Evolutionary conservation across 2,888 invertebrate genomes (phyloP).

Genomic region (Sphaerophoria taeniata): DNA sequence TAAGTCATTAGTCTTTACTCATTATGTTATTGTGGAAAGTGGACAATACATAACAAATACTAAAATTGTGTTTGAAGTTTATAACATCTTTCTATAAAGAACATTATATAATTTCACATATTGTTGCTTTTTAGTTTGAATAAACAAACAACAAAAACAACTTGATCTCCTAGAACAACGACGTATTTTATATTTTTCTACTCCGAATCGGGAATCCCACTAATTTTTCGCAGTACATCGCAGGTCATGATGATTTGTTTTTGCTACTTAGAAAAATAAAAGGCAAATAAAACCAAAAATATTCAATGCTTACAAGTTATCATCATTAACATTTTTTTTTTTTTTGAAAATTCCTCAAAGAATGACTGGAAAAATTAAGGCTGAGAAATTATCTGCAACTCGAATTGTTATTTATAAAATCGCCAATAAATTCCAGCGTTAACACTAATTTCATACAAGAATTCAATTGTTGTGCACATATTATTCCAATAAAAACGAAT

Average conservation of each 20-base stretch:
- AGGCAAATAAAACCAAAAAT: slow-evolving; percentile 2
- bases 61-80: too few species aligned
- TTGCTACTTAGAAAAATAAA: neutral
- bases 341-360: slow-evolving; percentile 15
- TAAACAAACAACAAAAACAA: neutral
- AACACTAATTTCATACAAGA: neutral
- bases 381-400: slow-evolving; percentile 37
- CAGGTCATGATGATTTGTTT: slow-evolving; percentile 52
- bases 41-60: too few species aligned
- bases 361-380: slow-evolving; percentile 1
- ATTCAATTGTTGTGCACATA: slow-evolving; percentile 38
- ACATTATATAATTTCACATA: too few species aligned
- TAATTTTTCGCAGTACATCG: slow-evolving; percentile 28
- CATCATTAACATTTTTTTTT: slow-evolving; percentile 11
- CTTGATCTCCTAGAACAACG: neutral
- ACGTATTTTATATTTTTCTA: slow-evolving; percentile 3
- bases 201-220: slow-evolving; percentile 2
- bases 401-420: slow-evolving; percentile 33
- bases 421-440: slow-evolving; percentile 1
- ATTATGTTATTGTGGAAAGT: too few species aligned
- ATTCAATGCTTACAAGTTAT: slow-evolving; percentile 61
- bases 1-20: too few species aligned
- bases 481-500: neutral
- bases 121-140: too few species aligned
- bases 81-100: too few species aligned